Evolutionary conservation across 2,888 invertebrate genomes (phyloP), one percentile per base, ranked within the genome.

Genomic region (Napeogenes inachia): DNA sequence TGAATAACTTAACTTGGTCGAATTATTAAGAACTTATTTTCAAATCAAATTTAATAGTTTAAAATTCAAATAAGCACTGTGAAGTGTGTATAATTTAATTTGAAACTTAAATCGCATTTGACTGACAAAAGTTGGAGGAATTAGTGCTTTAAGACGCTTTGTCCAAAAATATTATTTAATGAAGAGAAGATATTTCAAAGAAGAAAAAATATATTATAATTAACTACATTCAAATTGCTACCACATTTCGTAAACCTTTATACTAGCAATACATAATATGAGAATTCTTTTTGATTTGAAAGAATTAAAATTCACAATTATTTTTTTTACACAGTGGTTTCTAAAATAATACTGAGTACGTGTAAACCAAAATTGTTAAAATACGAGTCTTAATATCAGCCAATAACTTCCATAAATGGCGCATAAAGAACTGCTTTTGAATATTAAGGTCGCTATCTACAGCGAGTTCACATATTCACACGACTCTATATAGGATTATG

Each of bases 361-460:
- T 62, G 62, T 55, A n/a, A 46, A 45, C 47, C 55, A 42, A 42
- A 63, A 63, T 63, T 59, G 59, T 61, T 59, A 63, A 66, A 63
- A 56, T 66, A 63, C 59, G 63, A 63, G 59, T 61, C 63, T 54
- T 59, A 63, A 66, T 66, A 66, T 63, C 63, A 59, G 55, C 61
- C 61, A 56, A 59, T 63, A 63, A 61, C 61, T 66, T 63, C 45
- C 56, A 57, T 55, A 61, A 59, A 38, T 61, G 55, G 57, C 58
- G 54, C 57, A 59, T 61, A 63, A 63, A 66, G 59, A 56, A 66
- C 61, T 57, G 61, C 65, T 61, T 60, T 57, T 61, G 63, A 63
- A 66, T 63, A 60, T 63, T 57, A 61, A 61, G 56, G 54, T 47
- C 53, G 59, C 38, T 56, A 33, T 53, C 50, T 42, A 53, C 60